These are phyloP conservation scores for Eudasyphora cyanicolor DNA, from an alignment of 2,888 invertebrate species.

Conservation along the genomic window DNA sequence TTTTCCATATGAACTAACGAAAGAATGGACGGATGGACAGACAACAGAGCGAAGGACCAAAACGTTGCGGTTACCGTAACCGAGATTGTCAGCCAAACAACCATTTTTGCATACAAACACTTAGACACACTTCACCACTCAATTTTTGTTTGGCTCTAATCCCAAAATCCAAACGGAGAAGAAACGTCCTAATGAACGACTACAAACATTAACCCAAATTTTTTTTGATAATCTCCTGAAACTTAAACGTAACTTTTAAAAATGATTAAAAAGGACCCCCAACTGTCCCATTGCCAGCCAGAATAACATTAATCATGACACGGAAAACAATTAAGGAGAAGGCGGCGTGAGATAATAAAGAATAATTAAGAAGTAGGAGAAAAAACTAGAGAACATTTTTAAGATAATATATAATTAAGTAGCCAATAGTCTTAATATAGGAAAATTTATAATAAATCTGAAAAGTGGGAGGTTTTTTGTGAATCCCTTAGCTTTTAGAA, in stretches of 20 bases:
- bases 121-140: not conserved
- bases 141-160: conserved; percentile 11
- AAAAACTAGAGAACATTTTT: not conserved
- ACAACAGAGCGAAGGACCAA: not conserved
- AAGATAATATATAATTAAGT: not conserved
- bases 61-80: not conserved
- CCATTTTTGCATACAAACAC: not conserved
- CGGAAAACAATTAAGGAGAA: conserved; percentile 7
- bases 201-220: conserved; percentile 30
- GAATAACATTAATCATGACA: conserved; percentile 22
- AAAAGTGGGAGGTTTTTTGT: too few relatives aligned
- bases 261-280: conserved; percentile 7
- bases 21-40: not conserved
- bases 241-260: conserved; percentile 18
- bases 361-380: not conserved
- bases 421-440: not conserved
- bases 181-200: conserved; percentile 7
- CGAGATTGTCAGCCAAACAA: not conserved
- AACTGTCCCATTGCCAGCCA: too few relatives aligned
- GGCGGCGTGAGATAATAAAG: not conserved
- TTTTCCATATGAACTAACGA: not conserved
- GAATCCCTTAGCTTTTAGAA: too few relatives aligned
- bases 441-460: too few relatives aligned
- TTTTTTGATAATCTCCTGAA: conserved; percentile 24
- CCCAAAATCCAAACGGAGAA: conserved; percentile 18